Percentiles rank a stretch among this genome's conserved stretches.
These are phyloP conservation scores for Cygnus atratus DNA, from an alignment of 2,113 vertebrate species.

Conservation along the genomic window DNA sequence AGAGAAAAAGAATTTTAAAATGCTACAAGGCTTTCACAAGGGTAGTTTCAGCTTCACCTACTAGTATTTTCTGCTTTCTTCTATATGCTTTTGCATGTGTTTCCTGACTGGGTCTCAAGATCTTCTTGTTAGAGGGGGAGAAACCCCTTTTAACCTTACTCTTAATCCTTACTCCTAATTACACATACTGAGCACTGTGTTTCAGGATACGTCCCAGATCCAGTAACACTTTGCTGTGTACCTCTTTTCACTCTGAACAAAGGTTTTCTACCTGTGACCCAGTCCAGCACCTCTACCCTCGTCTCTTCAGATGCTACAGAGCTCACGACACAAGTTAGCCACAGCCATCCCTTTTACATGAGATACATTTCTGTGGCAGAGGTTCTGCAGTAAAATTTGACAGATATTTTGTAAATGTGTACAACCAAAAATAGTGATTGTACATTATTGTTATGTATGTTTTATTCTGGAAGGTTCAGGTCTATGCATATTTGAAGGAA, in stretches of 20 bases:
- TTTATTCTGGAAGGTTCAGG: not conserved
- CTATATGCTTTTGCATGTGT: not conserved
- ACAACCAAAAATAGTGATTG: not conserved
- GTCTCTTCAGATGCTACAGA: not conserved
- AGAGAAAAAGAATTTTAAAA: not conserved
- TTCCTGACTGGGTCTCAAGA: not conserved
- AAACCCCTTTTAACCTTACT: not conserved
- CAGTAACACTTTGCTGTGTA: not conserved
- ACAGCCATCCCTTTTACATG: not conserved
- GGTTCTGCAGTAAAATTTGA: not conserved
- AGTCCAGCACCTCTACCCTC: not conserved
- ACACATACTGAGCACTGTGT: fast-evolving
- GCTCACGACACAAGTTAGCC: not conserved
- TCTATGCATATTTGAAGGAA: not conserved
- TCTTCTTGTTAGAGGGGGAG: not conserved
- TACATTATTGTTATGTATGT: not conserved
- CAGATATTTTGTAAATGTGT: not conserved
- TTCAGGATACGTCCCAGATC: not conserved
- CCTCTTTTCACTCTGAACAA: not conserved
- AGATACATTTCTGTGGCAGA: not conserved
- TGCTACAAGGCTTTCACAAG: not conserved
- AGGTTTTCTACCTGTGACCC: not conserved
- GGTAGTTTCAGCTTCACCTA: not conserved
- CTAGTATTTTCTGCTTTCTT: not conserved
- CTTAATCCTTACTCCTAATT: not conserved